These are phyloP conservation scores for Dicaeum eximium DNA, from an alignment of 2,113 vertebrate genomes.

Conservation along the genomic window DNA sequence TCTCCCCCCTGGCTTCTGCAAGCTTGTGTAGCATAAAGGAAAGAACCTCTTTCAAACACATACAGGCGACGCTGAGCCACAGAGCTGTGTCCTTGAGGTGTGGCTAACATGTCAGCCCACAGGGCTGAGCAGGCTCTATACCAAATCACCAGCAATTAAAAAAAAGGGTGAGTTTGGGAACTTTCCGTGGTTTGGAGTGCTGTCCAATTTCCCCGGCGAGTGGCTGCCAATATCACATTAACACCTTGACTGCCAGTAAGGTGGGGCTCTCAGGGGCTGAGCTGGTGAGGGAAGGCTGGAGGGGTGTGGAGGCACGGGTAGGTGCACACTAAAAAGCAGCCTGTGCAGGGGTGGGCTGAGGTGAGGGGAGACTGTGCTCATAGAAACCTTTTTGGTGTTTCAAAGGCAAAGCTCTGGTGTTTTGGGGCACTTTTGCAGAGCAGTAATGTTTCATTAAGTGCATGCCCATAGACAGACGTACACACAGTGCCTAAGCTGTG, in stretches of 20 bases:
- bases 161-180: neutral
- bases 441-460: neutral
- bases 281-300: fast-evolving
- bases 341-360: neutral
- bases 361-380: neutral
- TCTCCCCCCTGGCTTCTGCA: neutral
- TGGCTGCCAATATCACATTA: neutral
- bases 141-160: neutral
- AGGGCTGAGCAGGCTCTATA: neutral
- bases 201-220: neutral
- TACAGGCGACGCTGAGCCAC: neutral
- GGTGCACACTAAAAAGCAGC: neutral
- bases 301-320: fast-evolving
- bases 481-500: neutral
- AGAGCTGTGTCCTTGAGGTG: neutral
- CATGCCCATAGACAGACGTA: fast-evolving
- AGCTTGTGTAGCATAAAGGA: neutral
- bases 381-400: neutral
- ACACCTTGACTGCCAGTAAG: neutral
- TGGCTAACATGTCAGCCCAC: neutral
- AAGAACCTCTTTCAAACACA: neutral
- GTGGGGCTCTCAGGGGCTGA: neutral
- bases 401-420: neutral
- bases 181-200: neutral
- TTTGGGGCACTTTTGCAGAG: neutral